Base-by-base conservation (phyloP, 2,113 vertebrate species). In the Phyllostomus hastatus region DNA sequence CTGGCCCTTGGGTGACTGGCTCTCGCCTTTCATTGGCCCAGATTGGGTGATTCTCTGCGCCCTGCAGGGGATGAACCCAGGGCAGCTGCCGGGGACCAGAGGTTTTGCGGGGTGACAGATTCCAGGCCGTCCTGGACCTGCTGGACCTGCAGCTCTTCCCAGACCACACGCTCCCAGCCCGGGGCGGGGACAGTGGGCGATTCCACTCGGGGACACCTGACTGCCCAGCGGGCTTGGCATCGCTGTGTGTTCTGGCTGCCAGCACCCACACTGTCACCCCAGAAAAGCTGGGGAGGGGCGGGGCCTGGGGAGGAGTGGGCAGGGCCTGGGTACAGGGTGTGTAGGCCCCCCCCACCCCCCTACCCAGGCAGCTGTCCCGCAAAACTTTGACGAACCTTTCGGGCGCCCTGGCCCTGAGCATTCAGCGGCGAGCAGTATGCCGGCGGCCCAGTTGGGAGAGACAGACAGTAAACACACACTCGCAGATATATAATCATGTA, bases 401-500 rank as follows among this genome's bases (percentile, higher is more conserved):
- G 57, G 16, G 43, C 41, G 46, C 5, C 0, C 64, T 0, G 2
- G 31, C 28, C 17, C 67, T 66, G 79, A 61, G 78, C 38, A 69
- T 35, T 35, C 28, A 3, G 75, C 10, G 41, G 75, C 20, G 59
- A 52, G 20, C 81, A 41, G 35, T 22, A n/a, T 10, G 48, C 94
- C 54, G 57, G 59, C 57, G 41, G 72, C 38, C 61, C 41, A 83
- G 82, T 8, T 11, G 33, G 2, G 78, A 38, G 48, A 84, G 19
- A 35, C 61, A 15, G 59, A 78, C 86, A 26, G 83, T 54, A 61
- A 92, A 91, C 66, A 76, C 5, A 50, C 7, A 24, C 73, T 75
- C 61, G 67, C 66, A 86, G 75, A 22, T 54, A n/a, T 43, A 33
- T 46, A 61, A 88, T 91, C 35, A 24, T 72, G 61, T 90, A 83